Conservation (phyloP, 2,888 invertebrate genomes). For the Dusona sp. region DNA sequence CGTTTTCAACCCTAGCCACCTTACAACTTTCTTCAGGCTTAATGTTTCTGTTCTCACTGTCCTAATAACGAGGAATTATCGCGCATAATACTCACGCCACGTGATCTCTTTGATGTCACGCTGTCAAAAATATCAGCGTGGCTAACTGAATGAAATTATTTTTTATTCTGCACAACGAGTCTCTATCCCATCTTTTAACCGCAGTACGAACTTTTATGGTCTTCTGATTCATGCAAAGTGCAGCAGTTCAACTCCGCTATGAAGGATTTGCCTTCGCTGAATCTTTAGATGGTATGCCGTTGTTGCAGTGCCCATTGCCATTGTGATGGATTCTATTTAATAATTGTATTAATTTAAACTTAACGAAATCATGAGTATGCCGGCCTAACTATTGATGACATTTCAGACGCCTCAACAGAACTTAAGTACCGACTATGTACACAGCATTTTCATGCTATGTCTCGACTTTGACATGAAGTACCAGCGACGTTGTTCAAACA, state of each 20-base stretch:
- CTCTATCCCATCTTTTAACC: not conserved
- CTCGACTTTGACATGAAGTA: constrained; percentile 53
- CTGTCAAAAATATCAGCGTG: constrained; percentile 81
- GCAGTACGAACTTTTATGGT: not conserved
- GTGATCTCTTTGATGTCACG: constrained; percentile 83
- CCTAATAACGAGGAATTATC: constrained; percentile 85
- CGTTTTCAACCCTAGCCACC: constrained; percentile 31
- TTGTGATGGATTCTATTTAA: not conserved
- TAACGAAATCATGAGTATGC: not conserved
- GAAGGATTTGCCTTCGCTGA: not conserved
- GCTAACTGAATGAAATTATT: constrained; percentile 83
- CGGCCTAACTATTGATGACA: constrained; percentile 15
- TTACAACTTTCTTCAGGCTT: constrained; percentile 37
- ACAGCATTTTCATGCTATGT: constrained; percentile 36
- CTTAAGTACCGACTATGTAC: constrained; percentile 31
- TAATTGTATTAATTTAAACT: constrained; percentile 8
- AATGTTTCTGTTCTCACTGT: constrained; percentile 68
- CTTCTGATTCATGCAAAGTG: not conserved
- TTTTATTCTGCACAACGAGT: constrained; percentile 2
- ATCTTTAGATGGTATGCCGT: not conserved
- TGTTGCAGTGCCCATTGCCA: too few species aligned
- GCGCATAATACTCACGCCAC: constrained; percentile 80
- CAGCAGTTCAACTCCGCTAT: not conserved
- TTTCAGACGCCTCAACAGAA: constrained; percentile 5
- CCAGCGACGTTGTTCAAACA: constrained; percentile 78